Base-by-base conservation (phyloP, 2,888 invertebrate species). In the Hypolimnas misippus region DNA sequence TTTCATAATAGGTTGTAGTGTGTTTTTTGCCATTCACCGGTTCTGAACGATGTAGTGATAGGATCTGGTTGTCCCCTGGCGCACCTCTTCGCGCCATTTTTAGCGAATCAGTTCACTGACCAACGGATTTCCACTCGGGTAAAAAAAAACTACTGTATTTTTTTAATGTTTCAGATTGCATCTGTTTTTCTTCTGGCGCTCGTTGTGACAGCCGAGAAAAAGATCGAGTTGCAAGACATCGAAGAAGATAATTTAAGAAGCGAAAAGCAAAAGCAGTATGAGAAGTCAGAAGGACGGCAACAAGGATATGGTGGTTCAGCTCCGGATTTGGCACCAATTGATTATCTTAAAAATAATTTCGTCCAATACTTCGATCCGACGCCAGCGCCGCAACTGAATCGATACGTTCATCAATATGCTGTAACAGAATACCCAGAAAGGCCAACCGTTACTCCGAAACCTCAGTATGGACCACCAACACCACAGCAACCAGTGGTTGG, bases 171-270 rank as follows among this genome's bases (percentile, higher is more conserved):
- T 86, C 91, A 92, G 92, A 75, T 87, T 66, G 73, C 81, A 69
- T 76, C 82, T 60, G 74, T 86, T 73, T 79, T 87, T 57, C 75
- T 88, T 57, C 68, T 90, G 66, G 76, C 70, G 60, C 67, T 86
- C 49, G 81, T 78, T 65, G 93, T 86, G 52, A 73, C 76, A 72
- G 89, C 87, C 46, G 94, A 94, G 61, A 93, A 94, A 77, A 95
- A 95, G 82, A 93, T 95, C 62, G 94, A 95, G 70, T 86, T 96
- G 52, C 95, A 96, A 79, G 96, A 96, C 81, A 95, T 96, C 68
- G 96, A 96, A 77, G 93, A 93, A 35, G 96, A 96, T 73, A 95
- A 94, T 74, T 81, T 94, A 57, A 93, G 93, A 56, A 93, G 92
- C 70, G 94, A 95, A 80, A 89, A 90, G 68, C 87, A 88, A 70